phyloP scores from a whole-genome alignment of 2,888 invertebrate genomes.

The Pandemis corylana region DNA sequence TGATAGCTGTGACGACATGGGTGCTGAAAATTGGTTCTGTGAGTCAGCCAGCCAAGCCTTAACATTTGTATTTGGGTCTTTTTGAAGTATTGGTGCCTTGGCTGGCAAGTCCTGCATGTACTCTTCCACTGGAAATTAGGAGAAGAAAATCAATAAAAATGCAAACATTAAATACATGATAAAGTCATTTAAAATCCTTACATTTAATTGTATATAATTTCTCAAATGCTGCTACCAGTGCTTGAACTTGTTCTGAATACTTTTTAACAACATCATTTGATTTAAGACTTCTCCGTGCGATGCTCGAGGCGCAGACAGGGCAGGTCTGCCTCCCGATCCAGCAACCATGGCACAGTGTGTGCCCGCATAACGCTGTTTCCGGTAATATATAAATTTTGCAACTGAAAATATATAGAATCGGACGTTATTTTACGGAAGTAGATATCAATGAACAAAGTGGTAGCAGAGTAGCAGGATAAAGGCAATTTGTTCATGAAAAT shows the following conservation, averaged over 20 bases:
- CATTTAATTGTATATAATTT: constrained; percentile 67
- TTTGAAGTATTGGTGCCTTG: constrained; percentile 47
- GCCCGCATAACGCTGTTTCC: constrained; percentile 70
- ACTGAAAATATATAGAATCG: constrained; percentile 50
- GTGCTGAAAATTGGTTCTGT: constrained; percentile 75
- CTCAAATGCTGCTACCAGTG: constrained; percentile 63
- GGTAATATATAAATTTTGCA: constrained; percentile 71
- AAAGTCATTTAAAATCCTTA: constrained; percentile 50
- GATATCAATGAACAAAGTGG: too few relatives aligned
- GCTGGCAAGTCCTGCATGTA: constrained; percentile 54
- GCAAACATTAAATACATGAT: not conserved
- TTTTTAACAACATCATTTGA: constrained; percentile 62
- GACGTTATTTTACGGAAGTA: too few relatives aligned
- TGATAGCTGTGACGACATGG: constrained; percentile 58
- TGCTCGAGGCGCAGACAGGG: constrained; percentile 58
- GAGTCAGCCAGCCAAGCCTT: constrained; percentile 74
- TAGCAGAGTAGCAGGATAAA: too few relatives aligned
- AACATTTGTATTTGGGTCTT: constrained; percentile 69
- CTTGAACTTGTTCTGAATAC: constrained; percentile 60
- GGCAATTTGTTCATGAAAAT: constrained; percentile 43
- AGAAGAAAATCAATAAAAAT: constrained; percentile 6
- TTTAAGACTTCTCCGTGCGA: constrained; percentile 60
- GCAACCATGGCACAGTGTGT: constrained; percentile 70
- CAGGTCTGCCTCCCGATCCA: constrained; percentile 67
- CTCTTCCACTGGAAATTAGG: constrained; percentile 67